phyloP scores from a whole-genome alignment of 2,888 invertebrate genomes.

The Electrophaes corylata region DNA sequence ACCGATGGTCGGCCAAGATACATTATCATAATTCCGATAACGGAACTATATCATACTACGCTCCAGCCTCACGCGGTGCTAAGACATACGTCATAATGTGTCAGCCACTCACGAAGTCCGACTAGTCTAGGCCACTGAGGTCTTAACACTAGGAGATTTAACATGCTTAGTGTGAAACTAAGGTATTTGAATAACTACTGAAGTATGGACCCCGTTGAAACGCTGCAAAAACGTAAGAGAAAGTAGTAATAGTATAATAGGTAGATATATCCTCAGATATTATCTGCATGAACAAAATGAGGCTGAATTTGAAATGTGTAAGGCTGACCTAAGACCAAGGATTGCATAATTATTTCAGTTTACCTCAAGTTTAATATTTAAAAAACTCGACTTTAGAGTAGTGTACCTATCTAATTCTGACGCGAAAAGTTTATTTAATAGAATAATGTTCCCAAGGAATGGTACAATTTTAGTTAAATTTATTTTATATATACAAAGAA shows the following conservation, averaged over 20 bases:
- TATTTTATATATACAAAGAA: neutral
- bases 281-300: neutral
- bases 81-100: too few species aligned
- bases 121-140: too few species aligned
- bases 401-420: neutral
- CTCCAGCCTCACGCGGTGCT: too few species aligned
- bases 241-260: neutral
- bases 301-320: neutral
- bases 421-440: neutral
- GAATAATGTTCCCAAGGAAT: slow-evolving; percentile 3
- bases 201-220: too few species aligned
- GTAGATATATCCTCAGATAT: neutral
- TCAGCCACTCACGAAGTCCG: too few species aligned
- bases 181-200: too few species aligned
- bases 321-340: neutral
- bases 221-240: neutral
- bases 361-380: neutral
- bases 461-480: slow-evolving; percentile 2
- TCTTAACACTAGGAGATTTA: too few species aligned
- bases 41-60: too few species aligned
- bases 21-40: too few species aligned
- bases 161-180: too few species aligned
- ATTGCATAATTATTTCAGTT: neutral
- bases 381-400: neutral
- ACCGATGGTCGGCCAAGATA: too few species aligned